Percentiles rank a stretch among this genome's conserved stretches.
Evolutionary conservation across 2,797 vertebrate genomes (phyloP).

Genomic region (Cirrhinus molitorella): DNA sequence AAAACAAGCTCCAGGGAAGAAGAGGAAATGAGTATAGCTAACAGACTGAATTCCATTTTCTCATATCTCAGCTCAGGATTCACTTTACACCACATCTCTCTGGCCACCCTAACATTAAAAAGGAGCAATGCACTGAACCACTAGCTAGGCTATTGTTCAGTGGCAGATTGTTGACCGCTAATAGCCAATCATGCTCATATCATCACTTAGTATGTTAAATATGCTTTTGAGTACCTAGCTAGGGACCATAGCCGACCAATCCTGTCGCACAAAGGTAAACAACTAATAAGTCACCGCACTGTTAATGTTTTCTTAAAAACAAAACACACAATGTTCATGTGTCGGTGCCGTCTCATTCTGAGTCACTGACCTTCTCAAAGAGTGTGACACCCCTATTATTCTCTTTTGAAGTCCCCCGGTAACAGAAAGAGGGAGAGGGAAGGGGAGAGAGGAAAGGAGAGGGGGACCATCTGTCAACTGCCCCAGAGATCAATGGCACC

Average conservation of each 20-base stretch:
- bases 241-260: background rate
- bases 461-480: conserved; percentile 77
- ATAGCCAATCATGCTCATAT: background rate
- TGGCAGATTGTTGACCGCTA: background rate
- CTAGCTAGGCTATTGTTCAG: background rate
- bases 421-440: conserved; percentile 45
- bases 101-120: background rate
- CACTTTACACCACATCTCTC: conserved; percentile 2
- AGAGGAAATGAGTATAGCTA: conserved; percentile 7
- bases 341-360: conserved; percentile 40
- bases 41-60: conserved; percentile 46
- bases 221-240: background rate
- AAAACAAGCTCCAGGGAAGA: conserved; percentile 35
- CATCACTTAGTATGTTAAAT: background rate
- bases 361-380: conserved; percentile 52
- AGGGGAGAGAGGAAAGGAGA: conserved; percentile 56
- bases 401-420: conserved; percentile 55
- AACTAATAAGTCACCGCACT: conserved; percentile 26
- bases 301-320: conserved; percentile 41
- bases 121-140: background rate
- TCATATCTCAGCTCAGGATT: conserved; percentile 32
- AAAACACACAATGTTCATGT: conserved; percentile 41
- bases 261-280: background rate
- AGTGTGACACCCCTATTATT: conserved; percentile 58
- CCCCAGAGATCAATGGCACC: conserved; percentile 75